Conservation (phyloP, 1,140 invertebrate genomes). For the Drosophila athabasca region DNA sequence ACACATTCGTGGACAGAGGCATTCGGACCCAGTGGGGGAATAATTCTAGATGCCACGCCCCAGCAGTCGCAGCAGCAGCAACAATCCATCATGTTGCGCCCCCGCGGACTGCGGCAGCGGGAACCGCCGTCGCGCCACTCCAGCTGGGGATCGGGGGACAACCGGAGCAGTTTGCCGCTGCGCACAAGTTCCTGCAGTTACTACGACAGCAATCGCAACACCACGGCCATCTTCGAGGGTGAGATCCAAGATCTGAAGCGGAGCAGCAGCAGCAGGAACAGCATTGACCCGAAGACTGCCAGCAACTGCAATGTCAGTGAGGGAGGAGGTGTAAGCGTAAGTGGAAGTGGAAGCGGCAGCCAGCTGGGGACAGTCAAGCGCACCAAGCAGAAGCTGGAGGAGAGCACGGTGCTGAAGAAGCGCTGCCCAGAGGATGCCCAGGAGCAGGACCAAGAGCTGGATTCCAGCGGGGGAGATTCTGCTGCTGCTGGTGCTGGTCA, state of each 20-base stretch:
- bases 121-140: slow-evolving; percentile 90
- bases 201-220: slow-evolving; percentile 86
- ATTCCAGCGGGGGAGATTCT: slow-evolving; percentile 3
- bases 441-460: slow-evolving; percentile 41
- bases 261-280: slow-evolving; percentile 41
- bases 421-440: slow-evolving; percentile 84
- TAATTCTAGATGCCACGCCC: slow-evolving; percentile 83
- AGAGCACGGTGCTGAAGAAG: slow-evolving; percentile 85
- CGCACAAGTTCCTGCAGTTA: slow-evolving; percentile 91
- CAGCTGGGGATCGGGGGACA: slow-evolving; percentile 91
- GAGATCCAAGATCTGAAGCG: slow-evolving; percentile 79
- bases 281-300: slow-evolving; percentile 44
- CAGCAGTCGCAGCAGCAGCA: slow-evolving; percentile 33
- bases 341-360: slow-evolving; percentile 82
- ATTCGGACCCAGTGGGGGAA: slow-evolving; percentile 83
- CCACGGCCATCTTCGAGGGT: slow-evolving; percentile 76
- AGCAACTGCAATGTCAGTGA: slow-evolving; percentile 62
- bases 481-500: slow-evolving; percentile 2
- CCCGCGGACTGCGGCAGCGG: slow-evolving; percentile 78
- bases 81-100: slow-evolving; percentile 42
- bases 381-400: slow-evolving; percentile 90
- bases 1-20: slow-evolving; percentile 80
- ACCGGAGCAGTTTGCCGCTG: slow-evolving; percentile 86
- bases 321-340: slow-evolving; percentile 52
- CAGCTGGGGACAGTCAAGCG: slow-evolving; percentile 88